Percentiles rank a stretch among this genome's conserved stretches.
These are phyloP conservation scores for Ochlodes sylvanus DNA, from an alignment of 2,888 invertebrate genomes.

Conservation along the genomic window DNA sequence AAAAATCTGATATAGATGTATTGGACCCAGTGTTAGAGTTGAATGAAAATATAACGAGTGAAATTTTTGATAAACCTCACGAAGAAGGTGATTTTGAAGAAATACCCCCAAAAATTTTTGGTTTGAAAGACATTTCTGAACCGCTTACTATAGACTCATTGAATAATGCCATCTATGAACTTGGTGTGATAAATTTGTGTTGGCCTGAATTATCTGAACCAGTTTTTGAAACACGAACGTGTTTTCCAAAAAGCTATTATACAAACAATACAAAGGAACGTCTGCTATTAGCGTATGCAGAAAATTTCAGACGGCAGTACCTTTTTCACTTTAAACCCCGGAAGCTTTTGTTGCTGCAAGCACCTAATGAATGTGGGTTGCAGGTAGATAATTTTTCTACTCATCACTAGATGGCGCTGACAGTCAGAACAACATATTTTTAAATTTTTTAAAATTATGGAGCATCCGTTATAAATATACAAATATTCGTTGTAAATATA, in stretches of 20 bases:
- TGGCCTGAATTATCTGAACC: conserved; percentile 86
- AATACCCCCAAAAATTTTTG: conserved; percentile 69
- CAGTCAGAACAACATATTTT: too few relatives aligned
- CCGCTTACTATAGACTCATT: conserved; percentile 80
- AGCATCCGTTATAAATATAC: too few relatives aligned
- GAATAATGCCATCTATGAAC: conserved; percentile 84
- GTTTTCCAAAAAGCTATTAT: conserved; percentile 88
- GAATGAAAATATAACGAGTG: conserved; percentile 65
- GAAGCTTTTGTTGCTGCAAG: conserved; percentile 88
- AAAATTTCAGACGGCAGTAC: conserved; percentile 91
- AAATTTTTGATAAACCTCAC: conserved; percentile 61
- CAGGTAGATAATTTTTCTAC: conserved; percentile 81
- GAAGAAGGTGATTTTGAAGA: conserved; percentile 67
- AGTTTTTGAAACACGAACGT: conserved; percentile 83
- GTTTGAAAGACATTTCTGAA: conserved; percentile 62
- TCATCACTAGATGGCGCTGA: conserved; percentile 48
- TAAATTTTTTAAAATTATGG: too few relatives aligned
- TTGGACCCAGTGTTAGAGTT: conserved; percentile 73
- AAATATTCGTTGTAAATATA: too few relatives aligned
- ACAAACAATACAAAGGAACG: conserved; percentile 89
- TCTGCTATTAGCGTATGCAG: conserved; percentile 88
- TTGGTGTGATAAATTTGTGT: conserved; percentile 86
- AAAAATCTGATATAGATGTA: conserved; percentile 57
- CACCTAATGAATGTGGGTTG: conserved; percentile 91
- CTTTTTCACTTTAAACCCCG: conserved; percentile 83